Base-by-base conservation (phyloP, 2,888 invertebrate species). In the Lycaena phlaeas region DNA sequence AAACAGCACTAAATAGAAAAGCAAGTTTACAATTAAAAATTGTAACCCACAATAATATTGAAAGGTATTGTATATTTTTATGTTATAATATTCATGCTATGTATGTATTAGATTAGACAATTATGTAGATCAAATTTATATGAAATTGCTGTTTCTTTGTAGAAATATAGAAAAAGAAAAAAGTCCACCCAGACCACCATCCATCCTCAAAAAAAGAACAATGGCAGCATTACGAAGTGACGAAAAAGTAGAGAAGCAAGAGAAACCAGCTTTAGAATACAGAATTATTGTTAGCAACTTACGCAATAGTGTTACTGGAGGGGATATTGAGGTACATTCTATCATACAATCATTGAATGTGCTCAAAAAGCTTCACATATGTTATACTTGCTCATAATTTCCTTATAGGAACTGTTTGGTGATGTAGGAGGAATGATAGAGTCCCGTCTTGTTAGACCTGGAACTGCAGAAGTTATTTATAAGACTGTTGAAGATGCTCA, bases 351-450 rank as follows among this genome's bases (percentile, higher is more conserved):
- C 14, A 29, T 29, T 29, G 2, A 12, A 14, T 12, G 9, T 29
- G 12, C 14, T 5, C 12, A 14, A 6, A 28, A 14, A 14, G 6
- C 5, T 12, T 14, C 14, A 7, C 9, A 28, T 14, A 14, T 12
- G 2, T 2, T 27, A 27, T 27, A 3, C 15, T 30, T 38, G n/a
- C n/a, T 37, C 14, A 31, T 41, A 6, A 44, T 64, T 71, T 17
- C 53, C n/a, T n/a, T n/a, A n/a, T n/a, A 94, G 94, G 97, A 97
- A 73, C 81, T 97, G 31, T 97, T 97, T 84, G 95, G 95, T 60
- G 96, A 96, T 64, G 92, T 97, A 46, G 97, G 97, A 0, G 92
- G 94, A 31, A 86, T 97, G 63, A 78, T 93, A 41, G 92, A 92
- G 50, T 95, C 95, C 0, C 89, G 93, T 54, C 84, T 97, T 53